These are phyloP conservation scores for Glossophaga mutica DNA, from an alignment of 2,797 vertebrate genomes.

Conservation along the genomic window DNA sequence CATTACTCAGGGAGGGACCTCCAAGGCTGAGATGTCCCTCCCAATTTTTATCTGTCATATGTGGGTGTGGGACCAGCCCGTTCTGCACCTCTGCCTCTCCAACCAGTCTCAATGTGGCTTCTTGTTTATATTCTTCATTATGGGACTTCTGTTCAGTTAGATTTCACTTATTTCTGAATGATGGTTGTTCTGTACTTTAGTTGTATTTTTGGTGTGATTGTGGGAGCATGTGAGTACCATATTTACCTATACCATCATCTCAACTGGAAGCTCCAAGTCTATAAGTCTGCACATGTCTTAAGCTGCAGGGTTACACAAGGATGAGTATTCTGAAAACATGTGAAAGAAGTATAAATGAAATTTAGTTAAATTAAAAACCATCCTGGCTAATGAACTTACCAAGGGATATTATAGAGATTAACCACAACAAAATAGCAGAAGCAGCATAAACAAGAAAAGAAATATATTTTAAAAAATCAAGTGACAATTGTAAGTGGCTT, in stretches of 20 bases:
- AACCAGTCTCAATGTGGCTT: background rate
- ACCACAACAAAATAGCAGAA: conserved; percentile 8
- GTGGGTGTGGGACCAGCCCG: background rate
- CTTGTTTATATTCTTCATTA: background rate
- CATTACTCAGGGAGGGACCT: background rate
- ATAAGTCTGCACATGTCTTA: background rate
- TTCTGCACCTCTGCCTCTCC: background rate
- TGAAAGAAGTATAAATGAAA: background rate
- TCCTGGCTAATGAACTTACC: conserved; percentile 1
- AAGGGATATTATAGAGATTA: background rate
- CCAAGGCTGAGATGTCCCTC: background rate
- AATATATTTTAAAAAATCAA: conserved; percentile 36
- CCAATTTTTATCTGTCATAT: background rate
- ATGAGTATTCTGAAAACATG: background rate
- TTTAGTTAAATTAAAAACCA: conserved; percentile 35
- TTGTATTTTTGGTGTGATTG: background rate
- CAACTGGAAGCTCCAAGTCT: background rate
- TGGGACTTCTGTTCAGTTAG: background rate
- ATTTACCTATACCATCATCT: background rate
- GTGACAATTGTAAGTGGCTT: conserved; percentile 64
- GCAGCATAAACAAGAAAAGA: conserved; percentile 39
- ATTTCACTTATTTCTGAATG: background rate
- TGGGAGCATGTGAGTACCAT: background rate
- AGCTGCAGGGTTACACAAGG: background rate
- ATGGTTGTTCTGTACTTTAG: background rate